A percentile compares a stretch with the other conserved stretches of the same genome.
phyloP scores from a whole-genome alignment of 2,888 invertebrate species.

The Cheilosia scutellata region DNA sequence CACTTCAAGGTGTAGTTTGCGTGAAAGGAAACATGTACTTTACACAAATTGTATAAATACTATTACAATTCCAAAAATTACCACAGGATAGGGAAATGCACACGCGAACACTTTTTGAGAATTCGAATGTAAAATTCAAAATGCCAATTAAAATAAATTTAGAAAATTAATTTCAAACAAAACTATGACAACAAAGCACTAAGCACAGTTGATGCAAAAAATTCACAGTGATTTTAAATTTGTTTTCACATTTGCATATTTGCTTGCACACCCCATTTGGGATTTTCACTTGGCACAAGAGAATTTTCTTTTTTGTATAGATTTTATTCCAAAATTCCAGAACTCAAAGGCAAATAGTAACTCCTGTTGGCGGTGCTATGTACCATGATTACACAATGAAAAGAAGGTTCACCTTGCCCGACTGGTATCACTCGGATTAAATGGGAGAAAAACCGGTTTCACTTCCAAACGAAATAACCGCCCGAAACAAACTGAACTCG shows the following conservation, averaged over 20 bases:
- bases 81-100: background rate
- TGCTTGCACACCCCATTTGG: constrained; percentile 26
- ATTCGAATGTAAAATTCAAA: constrained; percentile 6
- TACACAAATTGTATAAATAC: background rate
- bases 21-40: constrained; percentile 10
- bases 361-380: constrained; percentile 25
- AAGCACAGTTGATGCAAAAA: constrained; percentile 43
- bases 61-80: constrained; percentile 16
- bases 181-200: constrained; percentile 38
- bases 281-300: constrained; percentile 30
- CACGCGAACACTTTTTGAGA: constrained; percentile 6
- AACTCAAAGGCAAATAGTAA: constrained; percentile 41
- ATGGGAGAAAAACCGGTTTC: constrained; percentile 76
- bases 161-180: background rate
- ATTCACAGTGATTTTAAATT: constrained; percentile 44
- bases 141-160: constrained; percentile 12
- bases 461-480: constrained; percentile 78
- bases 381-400: constrained; percentile 51
- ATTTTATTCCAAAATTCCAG: constrained; percentile 54
- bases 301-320: constrained; percentile 14
- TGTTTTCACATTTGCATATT: constrained; percentile 31
- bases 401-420: constrained; percentile 67
- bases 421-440: constrained; percentile 23
- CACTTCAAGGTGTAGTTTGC: background rate
- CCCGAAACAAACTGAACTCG: constrained; percentile 78